These are phyloP conservation scores for Pycnonotus jocosus DNA, from an alignment of 2,113 vertebrate species.

Conservation along the genomic window DNA sequence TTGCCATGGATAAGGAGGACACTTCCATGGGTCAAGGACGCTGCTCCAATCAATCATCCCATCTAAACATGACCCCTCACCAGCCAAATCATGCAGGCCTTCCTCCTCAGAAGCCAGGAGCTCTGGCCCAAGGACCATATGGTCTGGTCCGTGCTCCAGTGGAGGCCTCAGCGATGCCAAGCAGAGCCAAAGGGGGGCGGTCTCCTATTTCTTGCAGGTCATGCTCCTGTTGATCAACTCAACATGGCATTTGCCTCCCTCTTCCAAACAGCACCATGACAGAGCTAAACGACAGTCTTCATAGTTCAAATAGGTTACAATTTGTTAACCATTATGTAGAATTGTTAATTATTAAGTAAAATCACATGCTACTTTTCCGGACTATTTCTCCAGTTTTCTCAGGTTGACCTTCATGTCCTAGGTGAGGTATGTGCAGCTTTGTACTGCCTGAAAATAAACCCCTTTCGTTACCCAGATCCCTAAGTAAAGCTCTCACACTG, in stretches of 20 bases:
- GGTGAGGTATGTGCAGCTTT: not conserved
- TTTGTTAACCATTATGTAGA: not conserved
- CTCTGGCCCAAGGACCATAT: not conserved
- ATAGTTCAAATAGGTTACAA: not conserved
- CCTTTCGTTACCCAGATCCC: not conserved
- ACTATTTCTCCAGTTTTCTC: not conserved
- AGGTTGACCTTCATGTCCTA: not conserved
- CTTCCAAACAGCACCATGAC: not conserved
- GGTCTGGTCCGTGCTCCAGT: accelerated
- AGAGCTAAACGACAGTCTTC: not conserved
- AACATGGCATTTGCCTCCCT: not conserved
- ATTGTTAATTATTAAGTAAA: not conserved
- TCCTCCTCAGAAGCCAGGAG: not conserved
- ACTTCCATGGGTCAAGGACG: not conserved
- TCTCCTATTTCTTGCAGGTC: not conserved
- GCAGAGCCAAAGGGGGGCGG: not conserved
- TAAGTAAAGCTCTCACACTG: not conserved
- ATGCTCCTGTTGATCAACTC: not conserved
- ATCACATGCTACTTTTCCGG: not conserved
- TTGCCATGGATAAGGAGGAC: not conserved
- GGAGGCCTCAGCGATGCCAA: accelerated
- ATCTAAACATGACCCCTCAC: not conserved
- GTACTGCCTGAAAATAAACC: not conserved
- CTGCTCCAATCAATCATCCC: not conserved
- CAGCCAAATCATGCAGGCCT: not conserved